Base-by-base conservation (phyloP, 1,140 invertebrate genomes). In the Odontomachus brunneus region DNA sequence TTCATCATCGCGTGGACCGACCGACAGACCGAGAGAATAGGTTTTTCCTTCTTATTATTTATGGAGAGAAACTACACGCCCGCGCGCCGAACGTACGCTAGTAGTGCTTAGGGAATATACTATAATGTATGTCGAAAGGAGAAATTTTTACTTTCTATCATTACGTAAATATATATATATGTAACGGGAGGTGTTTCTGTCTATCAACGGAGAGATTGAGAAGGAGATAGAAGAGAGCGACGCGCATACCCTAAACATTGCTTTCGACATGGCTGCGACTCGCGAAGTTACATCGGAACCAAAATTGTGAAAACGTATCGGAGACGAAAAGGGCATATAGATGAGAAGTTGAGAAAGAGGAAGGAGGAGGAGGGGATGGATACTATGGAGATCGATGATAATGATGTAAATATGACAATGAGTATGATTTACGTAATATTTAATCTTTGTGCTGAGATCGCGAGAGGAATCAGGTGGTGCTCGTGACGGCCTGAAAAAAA, bases 321-420 rank as follows among this genome's bases (percentile, higher is more conserved):
- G 55, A 44, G 29, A 33, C 29, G 29, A 44, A 9, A 44, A 44
- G 38, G 38, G 29, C 29, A 33, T 3, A 5, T 33, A 44, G 38
- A 11, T 0, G 38, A 44, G 38, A 44, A 44, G 9, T 4, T 49
- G 51, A 66, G 38, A 44, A 33, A 55, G 26, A 53, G 11, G 51
- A 69, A 33, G 5, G 26, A 29, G 55, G 44, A 60, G 72, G 19
- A 53, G 60, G 26, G 29, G 17, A 51, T 19, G 71, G 72, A 38
- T 19, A 51, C 17, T 14, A 38, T 51, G 33, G 55, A 12, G 55
- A 53, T 55, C 53, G 65, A 69, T 38, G 48, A 24, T 90, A 91
- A 89, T 91, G 92, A 86, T 94, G 92, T 93, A 94, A 91, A 94
- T 94, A 94, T 76, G 66, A 53, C 91, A 11, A 44, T 11, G 38